Evolutionary conservation across 1,140 invertebrate species (phyloP), one percentile per base, ranked within the genome.

Genomic region (Pseudobourletiella spinata): DNA sequence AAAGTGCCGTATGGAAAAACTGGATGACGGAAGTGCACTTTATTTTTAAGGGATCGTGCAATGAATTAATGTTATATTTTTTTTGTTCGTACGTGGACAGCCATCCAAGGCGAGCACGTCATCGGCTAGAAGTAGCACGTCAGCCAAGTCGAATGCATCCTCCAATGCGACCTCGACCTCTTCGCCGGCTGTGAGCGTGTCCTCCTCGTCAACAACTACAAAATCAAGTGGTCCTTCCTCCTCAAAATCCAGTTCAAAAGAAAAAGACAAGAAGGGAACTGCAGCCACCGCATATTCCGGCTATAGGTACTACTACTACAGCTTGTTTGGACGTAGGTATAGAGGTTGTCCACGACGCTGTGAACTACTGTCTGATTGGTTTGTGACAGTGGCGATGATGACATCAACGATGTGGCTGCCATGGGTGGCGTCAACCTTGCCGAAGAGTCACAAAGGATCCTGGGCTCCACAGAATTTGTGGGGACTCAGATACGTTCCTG

Each of bases 381-480:
- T 48, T 66, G 61, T 56, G 73, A 59, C 75, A 80, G 86, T 74
- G 87, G 85, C 28, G 91, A 95, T 75, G 91, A 95, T 77, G 91
- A 95, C 75, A 96, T 98, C 67, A 98, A 98, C 73, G 95, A 98
- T 81, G 95, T 98, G 0, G 94, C 95, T 24, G 94, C 94, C 4
- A 98, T 98, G 95, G 95, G 95, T 70, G 95, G 95, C 26, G 94
- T 98, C n/a, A 98, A 98, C 78, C 80, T 98, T 68, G 87, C 89
- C 1, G 95, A 98, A 78, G 95, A 98, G 78, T 88, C 87, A 55
- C 91, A 95, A 74, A 86, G 89, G 76, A 98, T 98, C 72, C 80
- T 98, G 28, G 92, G 93, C 2, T 90, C 90, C 2, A 93, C 92
- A 3, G 93, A 97, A 72, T 88, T 94, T 76, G 91, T 97, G 59